phyloP scores from a whole-genome alignment of 2,888 invertebrate species.

The Dromius quadrimaculatus region DNA sequence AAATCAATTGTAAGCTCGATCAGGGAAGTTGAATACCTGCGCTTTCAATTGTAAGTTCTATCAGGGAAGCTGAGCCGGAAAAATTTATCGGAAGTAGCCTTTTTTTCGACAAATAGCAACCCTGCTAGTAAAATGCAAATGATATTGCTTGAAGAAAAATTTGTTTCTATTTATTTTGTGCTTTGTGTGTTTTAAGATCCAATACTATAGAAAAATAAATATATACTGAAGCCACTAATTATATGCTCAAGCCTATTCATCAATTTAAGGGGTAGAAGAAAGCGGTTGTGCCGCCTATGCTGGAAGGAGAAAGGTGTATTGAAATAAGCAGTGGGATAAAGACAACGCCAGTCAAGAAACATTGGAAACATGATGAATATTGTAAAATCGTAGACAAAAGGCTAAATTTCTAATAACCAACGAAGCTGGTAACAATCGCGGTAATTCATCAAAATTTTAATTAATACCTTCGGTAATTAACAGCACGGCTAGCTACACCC shows the following conservation, averaged over 20 bases:
- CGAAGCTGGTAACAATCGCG: constrained; percentile 63
- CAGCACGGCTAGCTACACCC: constrained; percentile 56
- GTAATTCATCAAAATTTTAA: constrained; percentile 66
- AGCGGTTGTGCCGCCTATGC: background rate
- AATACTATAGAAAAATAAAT: too few relatives aligned
- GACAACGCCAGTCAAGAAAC: background rate
- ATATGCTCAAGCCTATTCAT: background rate
- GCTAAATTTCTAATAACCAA: constrained; percentile 64
- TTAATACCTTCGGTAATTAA: constrained; percentile 64
- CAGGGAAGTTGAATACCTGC: too few relatives aligned
- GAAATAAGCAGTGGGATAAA: constrained; percentile 5
- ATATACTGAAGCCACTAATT: background rate
- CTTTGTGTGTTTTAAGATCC: too few relatives aligned
- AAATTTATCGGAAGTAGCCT: too few relatives aligned
- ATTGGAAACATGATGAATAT: constrained; percentile 60
- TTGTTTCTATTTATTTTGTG: too few relatives aligned
- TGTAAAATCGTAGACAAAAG: constrained; percentile 62
- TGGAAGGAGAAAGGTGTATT: background rate
- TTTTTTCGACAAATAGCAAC: too few relatives aligned
- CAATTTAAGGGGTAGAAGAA: background rate
- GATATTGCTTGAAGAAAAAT: too few relatives aligned
- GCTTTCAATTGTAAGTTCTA: too few relatives aligned
- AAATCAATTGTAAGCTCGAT: too few relatives aligned
- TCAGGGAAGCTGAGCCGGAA: too few relatives aligned
- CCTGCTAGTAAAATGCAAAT: too few relatives aligned